Conservation (phyloP, 1,140 invertebrate species). For the Ostrea denselamellosa region DNA sequence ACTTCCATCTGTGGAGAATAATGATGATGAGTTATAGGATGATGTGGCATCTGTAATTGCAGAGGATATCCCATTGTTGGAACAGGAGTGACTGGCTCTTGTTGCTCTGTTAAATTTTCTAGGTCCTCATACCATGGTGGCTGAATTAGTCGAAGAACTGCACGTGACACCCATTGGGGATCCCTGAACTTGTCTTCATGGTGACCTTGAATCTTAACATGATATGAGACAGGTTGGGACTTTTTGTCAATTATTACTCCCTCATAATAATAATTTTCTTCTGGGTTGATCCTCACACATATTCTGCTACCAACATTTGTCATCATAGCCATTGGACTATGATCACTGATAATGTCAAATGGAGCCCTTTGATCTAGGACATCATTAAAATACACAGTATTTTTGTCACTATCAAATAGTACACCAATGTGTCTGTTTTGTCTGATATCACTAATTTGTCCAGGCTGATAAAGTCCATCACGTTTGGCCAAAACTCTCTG, state of each 20-base stretch:
- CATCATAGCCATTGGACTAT: constrained; percentile 90
- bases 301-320: constrained; percentile 84
- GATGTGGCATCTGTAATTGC: constrained; percentile 56
- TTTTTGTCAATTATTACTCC: constrained; percentile 88
- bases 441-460: constrained; percentile 84
- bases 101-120: constrained; percentile 81
- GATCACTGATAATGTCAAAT: constrained; percentile 93
- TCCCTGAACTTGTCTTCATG: constrained; percentile 60
- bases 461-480: constrained; percentile 90
- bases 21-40: constrained; percentile 51
- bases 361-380: constrained; percentile 87
- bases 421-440: constrained; percentile 85
- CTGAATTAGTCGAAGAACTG: constrained; percentile 92
- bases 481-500: constrained; percentile 92
- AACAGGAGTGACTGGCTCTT: constrained; percentile 55
- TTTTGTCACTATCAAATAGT: constrained; percentile 85
- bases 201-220: constrained; percentile 84
- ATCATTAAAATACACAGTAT: constrained; percentile 82
- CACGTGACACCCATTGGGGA: constrained; percentile 85
- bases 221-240: constrained; percentile 86
- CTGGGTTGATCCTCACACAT: constrained; percentile 81
- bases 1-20: constrained; percentile 80
- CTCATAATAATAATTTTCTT: constrained; percentile 88
- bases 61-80: constrained; percentile 52
- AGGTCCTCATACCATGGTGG: constrained; percentile 98